Base-by-base conservation (phyloP, 2,888 invertebrate genomes). In the Oxystoma pomonae region DNA sequence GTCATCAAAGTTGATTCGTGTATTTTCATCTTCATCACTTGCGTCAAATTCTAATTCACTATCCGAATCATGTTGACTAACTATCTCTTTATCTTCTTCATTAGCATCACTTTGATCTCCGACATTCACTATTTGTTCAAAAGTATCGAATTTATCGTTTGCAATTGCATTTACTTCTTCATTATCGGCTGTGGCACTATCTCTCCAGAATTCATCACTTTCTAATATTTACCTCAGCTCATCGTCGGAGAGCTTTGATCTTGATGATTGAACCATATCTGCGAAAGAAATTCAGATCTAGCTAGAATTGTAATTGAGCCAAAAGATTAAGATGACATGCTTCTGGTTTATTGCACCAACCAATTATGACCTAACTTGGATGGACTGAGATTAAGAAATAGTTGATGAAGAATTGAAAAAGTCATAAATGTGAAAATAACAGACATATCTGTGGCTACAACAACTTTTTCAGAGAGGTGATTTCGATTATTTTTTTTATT, bases 81-180 rank as follows among this genome's bases (percentile, higher is more conserved):
- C 20, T 55, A 55, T 55, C 1, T 55, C 19, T 17, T 9, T 20
- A 55, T 55, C 55, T 55, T 55, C 55, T 55, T 55, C 55, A 2
- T 55, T 20, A 55, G 17, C 16, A 55, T 55, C 55, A 16, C 55
- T 55, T 55, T 55, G 55, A 55, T 55, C 55, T n/a, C 19, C 55
- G 21, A 7, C 21, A 55, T 55, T 3, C 19, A 55, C 55, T 19
- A 55, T 17, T 55, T 55, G 55, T 55, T 55, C 20, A 55, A 17
- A n/a, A 17, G 55, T 18, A 55, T 55, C 19, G 20, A 55, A 55
- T 55, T 55, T n/a, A 18, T 55, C 55, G 55, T 55, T 55, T 55
- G 55, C 55, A 1, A 55, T 17, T 3, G 55, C 55, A 12, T 18
- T 1, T 16, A 55, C 21, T 1, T 19, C 55, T 55, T 55, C 19